phyloP scores from a whole-genome alignment of 2,888 invertebrate species.

The Cinara cedri region DNA sequence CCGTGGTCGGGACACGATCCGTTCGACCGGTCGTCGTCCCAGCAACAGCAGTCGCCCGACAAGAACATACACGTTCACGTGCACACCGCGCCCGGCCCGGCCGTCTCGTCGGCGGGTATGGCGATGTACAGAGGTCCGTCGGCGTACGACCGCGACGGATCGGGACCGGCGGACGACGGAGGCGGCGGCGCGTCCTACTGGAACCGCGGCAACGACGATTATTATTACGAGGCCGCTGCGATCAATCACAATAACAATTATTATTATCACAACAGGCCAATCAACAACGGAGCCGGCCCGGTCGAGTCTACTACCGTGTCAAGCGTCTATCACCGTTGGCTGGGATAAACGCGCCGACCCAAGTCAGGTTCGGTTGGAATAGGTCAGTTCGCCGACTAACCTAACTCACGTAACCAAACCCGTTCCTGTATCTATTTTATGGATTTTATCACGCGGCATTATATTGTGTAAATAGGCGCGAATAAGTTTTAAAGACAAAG shows the following conservation, averaged over 20 bases:
- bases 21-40: slow-evolving; percentile 27
- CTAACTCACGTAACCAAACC: too few relatives aligned
- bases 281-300: not conserved
- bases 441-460: too few relatives aligned
- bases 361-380: too few relatives aligned
- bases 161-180: not conserved
- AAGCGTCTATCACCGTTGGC: slow-evolving; percentile 18
- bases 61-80: slow-evolving; percentile 51
- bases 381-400: too few relatives aligned
- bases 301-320: not conserved
- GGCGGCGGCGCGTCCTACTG: not conserved
- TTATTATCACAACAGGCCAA: not conserved
- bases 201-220: not conserved
- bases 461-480: too few relatives aligned
- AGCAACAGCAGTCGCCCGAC: not conserved
- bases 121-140: not conserved
- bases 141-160: not conserved
- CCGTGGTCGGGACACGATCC: slow-evolving; percentile 13
- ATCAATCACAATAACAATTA: too few relatives aligned
- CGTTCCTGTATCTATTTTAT: too few relatives aligned
- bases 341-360: not conserved
- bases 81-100: slow-evolving; percentile 13
- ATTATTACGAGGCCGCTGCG: not conserved
- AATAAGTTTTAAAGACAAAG: too few relatives aligned
- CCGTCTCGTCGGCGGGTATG: too few relatives aligned